phyloP scores from a whole-genome alignment of 2,888 invertebrate species.

The Scaptomyza polygonia region DNA sequence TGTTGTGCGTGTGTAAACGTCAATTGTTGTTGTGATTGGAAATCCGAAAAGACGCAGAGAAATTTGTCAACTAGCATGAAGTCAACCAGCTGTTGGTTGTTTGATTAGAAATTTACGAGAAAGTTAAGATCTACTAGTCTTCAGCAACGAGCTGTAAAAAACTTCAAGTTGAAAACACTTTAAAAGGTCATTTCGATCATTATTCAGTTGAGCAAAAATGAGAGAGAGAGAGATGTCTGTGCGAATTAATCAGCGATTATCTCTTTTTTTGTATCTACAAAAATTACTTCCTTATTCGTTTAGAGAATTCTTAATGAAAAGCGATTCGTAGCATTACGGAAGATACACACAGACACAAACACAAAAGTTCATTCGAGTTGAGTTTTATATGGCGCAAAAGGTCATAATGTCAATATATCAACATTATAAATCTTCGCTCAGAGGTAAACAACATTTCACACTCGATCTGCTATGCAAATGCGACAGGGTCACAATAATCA shows the following conservation, averaged over 20 bases:
- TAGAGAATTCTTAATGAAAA: constrained; percentile 21
- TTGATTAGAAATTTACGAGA: background rate
- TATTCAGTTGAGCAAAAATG: constrained; percentile 13
- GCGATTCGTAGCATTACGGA: constrained; percentile 54
- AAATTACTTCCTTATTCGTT: constrained; percentile 40
- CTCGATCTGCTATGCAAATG: constrained; percentile 24
- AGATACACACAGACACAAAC: constrained; percentile 24
- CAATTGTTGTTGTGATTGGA: constrained; percentile 7
- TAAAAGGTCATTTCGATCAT: constrained; percentile 51
- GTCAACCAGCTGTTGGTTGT: constrained; percentile 21
- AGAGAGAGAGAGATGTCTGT: background rate
- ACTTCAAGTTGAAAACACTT: constrained; percentile 56
- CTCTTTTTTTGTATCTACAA: background rate
- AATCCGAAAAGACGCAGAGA: constrained; percentile 23
- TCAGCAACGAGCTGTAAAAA: too few species aligned
- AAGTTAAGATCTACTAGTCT: background rate
- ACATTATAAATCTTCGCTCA: constrained; percentile 21
- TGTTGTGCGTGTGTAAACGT: constrained; percentile 32
- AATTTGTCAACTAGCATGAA: constrained; percentile 53
- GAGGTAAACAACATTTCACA: constrained; percentile 31
- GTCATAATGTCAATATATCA: constrained; percentile 74
- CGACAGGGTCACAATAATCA: constrained; percentile 53
- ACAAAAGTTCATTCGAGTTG: constrained; percentile 24
- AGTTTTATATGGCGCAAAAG: constrained; percentile 67
- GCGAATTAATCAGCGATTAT: constrained; percentile 28